phyloP scores from a whole-genome alignment of 2,888 invertebrate genomes.

The Callyntrura sp. region DNA sequence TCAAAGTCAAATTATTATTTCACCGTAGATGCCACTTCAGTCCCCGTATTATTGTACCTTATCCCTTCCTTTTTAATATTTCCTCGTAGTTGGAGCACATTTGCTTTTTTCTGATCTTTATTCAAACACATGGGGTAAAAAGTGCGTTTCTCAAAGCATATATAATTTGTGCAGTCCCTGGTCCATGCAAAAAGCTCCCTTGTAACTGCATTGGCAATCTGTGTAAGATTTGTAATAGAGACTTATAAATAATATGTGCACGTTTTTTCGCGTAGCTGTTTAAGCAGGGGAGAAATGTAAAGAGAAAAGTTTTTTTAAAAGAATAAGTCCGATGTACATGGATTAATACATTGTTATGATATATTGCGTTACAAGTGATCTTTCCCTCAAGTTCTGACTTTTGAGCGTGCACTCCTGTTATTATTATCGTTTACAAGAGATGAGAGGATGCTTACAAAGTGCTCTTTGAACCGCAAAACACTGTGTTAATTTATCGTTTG shows the following conservation, averaged over 20 bases:
- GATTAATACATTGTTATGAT: background rate
- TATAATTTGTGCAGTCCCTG: background rate
- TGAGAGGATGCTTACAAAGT: constrained; percentile 37
- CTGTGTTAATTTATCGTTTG: constrained; percentile 72
- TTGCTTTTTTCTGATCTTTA: no score
- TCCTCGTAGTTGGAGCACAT: no score
- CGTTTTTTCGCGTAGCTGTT: no score
- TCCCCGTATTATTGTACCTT: no score
- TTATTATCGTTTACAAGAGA: background rate
- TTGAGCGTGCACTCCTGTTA: background rate
- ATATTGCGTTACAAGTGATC: background rate
- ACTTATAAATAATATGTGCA: no score
- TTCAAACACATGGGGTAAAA: background rate
- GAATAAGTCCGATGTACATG: background rate
- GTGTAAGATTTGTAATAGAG: no score
- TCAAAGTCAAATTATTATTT: no score
- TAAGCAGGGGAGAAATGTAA: background rate
- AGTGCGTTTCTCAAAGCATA: background rate
- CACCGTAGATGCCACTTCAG: no score
- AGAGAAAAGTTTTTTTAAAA: background rate
- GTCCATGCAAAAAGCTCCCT: background rate
- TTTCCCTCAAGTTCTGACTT: background rate
- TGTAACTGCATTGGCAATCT: background rate
- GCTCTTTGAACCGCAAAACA: constrained; percentile 69
- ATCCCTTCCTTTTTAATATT: no score